A percentile compares a stretch with the other conserved stretches of the same genome.
phyloP scores from a whole-genome alignment of 2,113 vertebrate genomes.

The Dolichotis patagonum region DNA sequence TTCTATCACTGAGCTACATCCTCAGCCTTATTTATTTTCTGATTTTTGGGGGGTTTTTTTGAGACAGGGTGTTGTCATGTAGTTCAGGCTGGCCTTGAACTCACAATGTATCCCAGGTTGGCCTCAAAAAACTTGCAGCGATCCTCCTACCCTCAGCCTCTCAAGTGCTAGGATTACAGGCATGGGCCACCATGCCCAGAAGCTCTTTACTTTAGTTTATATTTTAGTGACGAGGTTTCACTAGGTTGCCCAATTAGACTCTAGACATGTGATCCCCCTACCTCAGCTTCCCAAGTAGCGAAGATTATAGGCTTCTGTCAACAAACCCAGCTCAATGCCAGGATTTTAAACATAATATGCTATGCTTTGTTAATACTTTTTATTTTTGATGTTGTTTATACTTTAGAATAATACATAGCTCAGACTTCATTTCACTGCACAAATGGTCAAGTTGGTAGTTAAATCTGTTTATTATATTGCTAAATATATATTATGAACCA shows the following conservation, averaged over 20 bases:
- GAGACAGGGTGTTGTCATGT: neutral
- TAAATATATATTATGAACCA: constrained; percentile 20
- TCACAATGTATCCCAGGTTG: neutral
- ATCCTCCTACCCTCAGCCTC: neutral
- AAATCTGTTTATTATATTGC: constrained; percentile 9
- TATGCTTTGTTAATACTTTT: neutral
- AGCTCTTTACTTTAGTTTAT: neutral
- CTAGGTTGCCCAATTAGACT: neutral
- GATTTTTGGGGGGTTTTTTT: neutral
- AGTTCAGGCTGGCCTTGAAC: neutral
- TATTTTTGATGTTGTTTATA: constrained; percentile 9
- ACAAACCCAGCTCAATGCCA: neutral
- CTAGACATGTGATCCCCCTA: neutral
- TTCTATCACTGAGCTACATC: neutral
- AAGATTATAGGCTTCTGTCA: neutral
- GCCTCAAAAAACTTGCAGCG: neutral
- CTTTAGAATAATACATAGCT: constrained; percentile 22
- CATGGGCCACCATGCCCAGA: neutral
- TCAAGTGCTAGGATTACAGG: neutral
- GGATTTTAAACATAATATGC: neutral
- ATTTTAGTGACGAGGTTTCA: neutral
- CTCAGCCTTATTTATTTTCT: neutral
- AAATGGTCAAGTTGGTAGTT: constrained; percentile 27
- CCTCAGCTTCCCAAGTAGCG: neutral
- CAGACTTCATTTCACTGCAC: neutral